These are phyloP conservation scores for Gorsachius magnificus DNA, from an alignment of 2,797 vertebrate species.

Conservation along the genomic window DNA sequence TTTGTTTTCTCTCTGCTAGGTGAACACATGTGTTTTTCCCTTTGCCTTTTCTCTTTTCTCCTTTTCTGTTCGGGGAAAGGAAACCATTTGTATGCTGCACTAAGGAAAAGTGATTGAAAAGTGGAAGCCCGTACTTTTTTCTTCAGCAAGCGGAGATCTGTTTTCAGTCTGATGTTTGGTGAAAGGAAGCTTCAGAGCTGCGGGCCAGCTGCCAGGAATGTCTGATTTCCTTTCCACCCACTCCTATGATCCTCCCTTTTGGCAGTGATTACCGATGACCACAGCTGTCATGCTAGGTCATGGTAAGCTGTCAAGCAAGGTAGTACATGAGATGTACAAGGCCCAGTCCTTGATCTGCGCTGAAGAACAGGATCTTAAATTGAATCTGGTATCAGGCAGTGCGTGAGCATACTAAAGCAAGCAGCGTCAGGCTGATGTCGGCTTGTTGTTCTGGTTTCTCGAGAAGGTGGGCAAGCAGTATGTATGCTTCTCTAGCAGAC, in stretches of 20 bases:
- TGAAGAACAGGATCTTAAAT: constrained; percentile 26
- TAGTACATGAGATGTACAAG: constrained; percentile 36
- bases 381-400: neutral
- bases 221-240: constrained; percentile 69
- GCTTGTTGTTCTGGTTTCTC: neutral
- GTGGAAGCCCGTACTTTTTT: constrained; percentile 41
- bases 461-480: neutral
- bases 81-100: neutral
- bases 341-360: neutral
- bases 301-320: constrained; percentile 67
- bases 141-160: constrained; percentile 31
- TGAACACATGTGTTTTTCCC: neutral
- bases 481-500: neutral
- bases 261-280: constrained; percentile 49
- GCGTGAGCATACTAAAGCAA: neutral
- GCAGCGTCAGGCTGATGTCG: neutral
- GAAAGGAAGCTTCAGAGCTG: constrained; percentile 63
- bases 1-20: neutral
- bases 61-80: constrained; percentile 3
- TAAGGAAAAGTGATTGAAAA: constrained; percentile 46
- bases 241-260: constrained; percentile 65
- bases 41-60: constrained; percentile 3
- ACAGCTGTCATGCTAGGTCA: constrained; percentile 74
- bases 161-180: constrained; percentile 54
- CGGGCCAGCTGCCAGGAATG: constrained; percentile 60